A percentile compares a stretch with the other conserved stretches of the same genome.
These are phyloP conservation scores for Drosophila yakuba DNA, from an alignment of 1,140 invertebrate genomes.

Conservation along the genomic window DNA sequence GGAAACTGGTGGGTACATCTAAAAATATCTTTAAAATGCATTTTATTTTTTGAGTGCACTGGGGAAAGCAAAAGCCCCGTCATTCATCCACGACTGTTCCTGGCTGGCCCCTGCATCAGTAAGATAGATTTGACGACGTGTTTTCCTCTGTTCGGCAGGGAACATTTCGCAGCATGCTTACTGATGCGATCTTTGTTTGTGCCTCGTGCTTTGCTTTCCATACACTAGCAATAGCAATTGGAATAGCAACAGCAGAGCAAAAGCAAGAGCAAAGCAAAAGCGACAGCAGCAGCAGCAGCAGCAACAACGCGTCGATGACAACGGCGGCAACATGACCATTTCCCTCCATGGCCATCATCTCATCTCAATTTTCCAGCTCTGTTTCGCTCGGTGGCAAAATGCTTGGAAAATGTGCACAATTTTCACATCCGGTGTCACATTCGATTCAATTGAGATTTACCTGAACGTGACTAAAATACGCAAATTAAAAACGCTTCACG, in stretches of 20 bases:
- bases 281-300: not conserved
- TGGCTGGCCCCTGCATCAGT: slow-evolving; percentile 34
- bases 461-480: slow-evolving; percentile 84
- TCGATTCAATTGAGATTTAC: slow-evolving; percentile 85
- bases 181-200: slow-evolving; percentile 81
- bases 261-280: slow-evolving; percentile 16
- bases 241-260: slow-evolving; percentile 28
- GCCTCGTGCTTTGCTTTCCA: slow-evolving; percentile 75
- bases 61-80: slow-evolving; percentile 18
- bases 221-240: slow-evolving; percentile 23
- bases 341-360: slow-evolving; percentile 11
- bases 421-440: slow-evolving; percentile 84
- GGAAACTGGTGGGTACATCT: not conserved
- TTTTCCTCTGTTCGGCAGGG: slow-evolving; percentile 61
- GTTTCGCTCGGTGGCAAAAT: slow-evolving; percentile 56
- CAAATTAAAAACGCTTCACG: slow-evolving; percentile 75
- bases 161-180: slow-evolving; percentile 76
- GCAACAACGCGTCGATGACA: slow-evolving; percentile 24
- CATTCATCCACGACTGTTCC: slow-evolving; percentile 52
- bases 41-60: not conserved
- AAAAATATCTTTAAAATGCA: not conserved
- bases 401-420: slow-evolving; percentile 83
- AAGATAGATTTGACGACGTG: slow-evolving; percentile 74
- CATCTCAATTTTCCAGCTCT: slow-evolving; percentile 19
- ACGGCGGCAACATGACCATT: slow-evolving; percentile 28